A percentile compares a stretch with the other conserved stretches of the same genome.
Conservation (phyloP, 2,113 vertebrate species). For the Psephotus haematonotus region DNA sequence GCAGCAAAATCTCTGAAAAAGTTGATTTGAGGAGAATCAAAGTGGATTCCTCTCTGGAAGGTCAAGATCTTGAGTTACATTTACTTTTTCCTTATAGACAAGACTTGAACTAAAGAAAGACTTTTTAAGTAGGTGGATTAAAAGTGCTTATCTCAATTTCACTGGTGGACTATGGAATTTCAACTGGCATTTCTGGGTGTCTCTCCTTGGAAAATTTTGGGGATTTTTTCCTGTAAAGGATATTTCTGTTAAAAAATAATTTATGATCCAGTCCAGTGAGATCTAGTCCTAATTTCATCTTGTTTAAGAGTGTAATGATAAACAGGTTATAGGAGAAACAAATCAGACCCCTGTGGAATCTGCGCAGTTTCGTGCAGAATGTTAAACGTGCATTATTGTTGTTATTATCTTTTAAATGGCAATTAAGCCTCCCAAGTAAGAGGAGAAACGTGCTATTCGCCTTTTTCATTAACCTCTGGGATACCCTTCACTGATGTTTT, state of each 20-base stretch:
- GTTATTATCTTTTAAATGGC: background rate
- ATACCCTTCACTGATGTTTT: background rate
- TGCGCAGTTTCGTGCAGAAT: background rate
- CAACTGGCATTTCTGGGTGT: background rate
- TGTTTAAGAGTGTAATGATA: background rate
- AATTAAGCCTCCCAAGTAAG: background rate
- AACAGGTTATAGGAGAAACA: background rate
- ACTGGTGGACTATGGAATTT: background rate
- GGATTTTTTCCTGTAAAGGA: background rate
- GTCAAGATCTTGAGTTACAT: background rate
- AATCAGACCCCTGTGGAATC: background rate
- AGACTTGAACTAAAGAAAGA: background rate
- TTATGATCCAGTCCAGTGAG: background rate
- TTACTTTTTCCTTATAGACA: background rate
- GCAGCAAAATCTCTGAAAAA: background rate
- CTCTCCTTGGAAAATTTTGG: background rate
- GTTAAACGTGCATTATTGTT: background rate
- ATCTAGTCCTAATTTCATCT: background rate
- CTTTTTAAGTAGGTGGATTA: background rate
- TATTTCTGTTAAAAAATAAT: background rate
- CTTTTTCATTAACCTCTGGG: background rate
- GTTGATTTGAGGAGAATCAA: background rate
- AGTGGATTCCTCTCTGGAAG: background rate
- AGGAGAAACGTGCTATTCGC: background rate
- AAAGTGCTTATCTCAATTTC: background rate